A percentile compares a stretch with the other conserved stretches of the same genome.
Evolutionary conservation across 1,140 invertebrate genomes (phyloP).

Genomic region (Ditylenchus dipsaci): DNA sequence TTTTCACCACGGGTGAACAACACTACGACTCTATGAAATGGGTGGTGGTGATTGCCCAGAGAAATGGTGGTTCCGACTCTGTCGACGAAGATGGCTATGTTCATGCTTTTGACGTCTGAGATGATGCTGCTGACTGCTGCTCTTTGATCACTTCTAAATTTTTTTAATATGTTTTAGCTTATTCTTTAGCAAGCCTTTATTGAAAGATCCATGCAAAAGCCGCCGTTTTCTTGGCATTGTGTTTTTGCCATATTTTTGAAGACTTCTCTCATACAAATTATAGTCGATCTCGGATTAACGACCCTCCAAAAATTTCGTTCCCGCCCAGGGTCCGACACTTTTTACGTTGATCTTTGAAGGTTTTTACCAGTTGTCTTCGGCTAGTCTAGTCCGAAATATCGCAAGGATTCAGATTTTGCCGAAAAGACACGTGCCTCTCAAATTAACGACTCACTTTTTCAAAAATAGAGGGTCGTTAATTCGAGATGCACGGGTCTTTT

Average conservation of each 20-base stretch:
- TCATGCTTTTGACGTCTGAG: background rate
- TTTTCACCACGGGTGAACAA: background rate
- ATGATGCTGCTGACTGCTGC: background rate
- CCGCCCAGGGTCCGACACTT: too few relatives aligned
- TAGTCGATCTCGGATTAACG: background rate
- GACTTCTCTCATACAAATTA: too few relatives aligned
- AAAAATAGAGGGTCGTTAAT: too few relatives aligned
- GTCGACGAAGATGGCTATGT: constrained; percentile 2
- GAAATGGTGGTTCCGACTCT: background rate
- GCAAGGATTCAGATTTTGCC: too few relatives aligned
- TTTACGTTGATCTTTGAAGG: too few relatives aligned
- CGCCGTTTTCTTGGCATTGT: background rate
- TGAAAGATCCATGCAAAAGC: background rate
- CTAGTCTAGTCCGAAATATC: too few relatives aligned
- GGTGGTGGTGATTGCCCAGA: background rate
- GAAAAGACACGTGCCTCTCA: background rate
- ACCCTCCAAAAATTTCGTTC: background rate
- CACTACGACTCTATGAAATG: background rate
- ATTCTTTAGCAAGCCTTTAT: background rate
- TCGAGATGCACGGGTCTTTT: too few relatives aligned
- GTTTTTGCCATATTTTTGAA: background rate
- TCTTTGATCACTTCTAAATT: constrained; percentile 8
- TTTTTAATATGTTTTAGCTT: background rate
- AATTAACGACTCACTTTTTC: too few relatives aligned
- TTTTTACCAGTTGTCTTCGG: too few relatives aligned